A percentile compares a stretch with the other conserved stretches of the same genome.
phyloP scores from a whole-genome alignment of 2,888 invertebrate genomes.

The Yponomeuta malinellus region DNA sequence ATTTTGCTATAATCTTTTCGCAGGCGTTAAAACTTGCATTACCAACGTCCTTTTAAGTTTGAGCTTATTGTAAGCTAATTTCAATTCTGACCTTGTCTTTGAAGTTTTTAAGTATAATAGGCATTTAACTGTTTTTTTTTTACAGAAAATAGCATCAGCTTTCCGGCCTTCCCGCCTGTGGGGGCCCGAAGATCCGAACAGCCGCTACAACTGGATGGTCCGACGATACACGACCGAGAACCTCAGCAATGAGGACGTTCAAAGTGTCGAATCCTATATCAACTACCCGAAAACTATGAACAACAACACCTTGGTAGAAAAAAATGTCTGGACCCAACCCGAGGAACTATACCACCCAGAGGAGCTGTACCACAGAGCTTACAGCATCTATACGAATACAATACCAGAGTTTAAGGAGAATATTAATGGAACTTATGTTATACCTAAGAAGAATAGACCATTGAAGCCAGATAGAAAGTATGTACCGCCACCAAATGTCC shows the following conservation, averaged over 20 bases:
- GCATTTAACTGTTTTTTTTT: conserved; percentile 17
- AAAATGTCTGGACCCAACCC: conserved; percentile 26
- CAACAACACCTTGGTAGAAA: conserved; percentile 18
- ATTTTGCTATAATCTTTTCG: no score
- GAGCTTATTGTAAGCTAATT: no score
- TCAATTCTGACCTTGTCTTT: no score
- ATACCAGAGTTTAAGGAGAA: conserved; percentile 36
- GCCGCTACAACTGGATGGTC: conserved; percentile 68
- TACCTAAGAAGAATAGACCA: conserved; percentile 32
- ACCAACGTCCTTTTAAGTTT: no score
- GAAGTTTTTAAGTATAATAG: no score
- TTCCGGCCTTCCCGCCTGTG: conserved; percentile 63
- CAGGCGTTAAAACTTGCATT: no score
- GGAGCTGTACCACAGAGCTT: neutral
- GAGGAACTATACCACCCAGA: neutral
- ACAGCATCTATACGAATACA: conserved; percentile 7
- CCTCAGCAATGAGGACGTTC: conserved; percentile 43
- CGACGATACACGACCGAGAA: conserved; percentile 52
- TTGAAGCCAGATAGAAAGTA: conserved; percentile 24
- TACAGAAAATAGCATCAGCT: conserved; percentile 62
- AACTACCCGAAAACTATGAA: conserved; percentile 43
- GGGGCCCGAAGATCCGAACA: conserved; percentile 68
- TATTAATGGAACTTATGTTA: conserved; percentile 40
- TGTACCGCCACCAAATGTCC: neutral
- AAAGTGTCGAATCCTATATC: conserved; percentile 44